These are phyloP conservation scores for Orchesella cincta DNA, from an alignment of 1,140 invertebrate genomes.

Conservation along the genomic window DNA sequence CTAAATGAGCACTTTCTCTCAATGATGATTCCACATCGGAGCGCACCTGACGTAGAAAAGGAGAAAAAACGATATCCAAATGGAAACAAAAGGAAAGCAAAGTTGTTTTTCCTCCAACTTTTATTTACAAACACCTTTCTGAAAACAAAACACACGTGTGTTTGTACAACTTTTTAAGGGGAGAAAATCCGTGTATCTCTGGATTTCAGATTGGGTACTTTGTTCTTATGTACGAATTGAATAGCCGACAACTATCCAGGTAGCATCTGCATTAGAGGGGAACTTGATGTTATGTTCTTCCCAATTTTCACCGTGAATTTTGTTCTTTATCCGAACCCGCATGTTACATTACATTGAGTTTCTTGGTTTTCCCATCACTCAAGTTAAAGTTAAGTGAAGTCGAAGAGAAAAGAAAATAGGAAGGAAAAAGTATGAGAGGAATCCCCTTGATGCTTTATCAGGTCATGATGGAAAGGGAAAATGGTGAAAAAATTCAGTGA, in stretches of 20 bases:
- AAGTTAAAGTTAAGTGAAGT: constrained; percentile 1
- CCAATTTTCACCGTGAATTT: not conserved
- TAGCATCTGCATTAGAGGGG: not conserved
- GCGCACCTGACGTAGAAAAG: no score
- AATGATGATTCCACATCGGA: no score
- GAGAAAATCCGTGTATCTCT: no score
- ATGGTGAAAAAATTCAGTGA: not conserved
- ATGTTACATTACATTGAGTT: not conserved
- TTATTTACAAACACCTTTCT: no score
- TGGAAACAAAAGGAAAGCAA: no score
- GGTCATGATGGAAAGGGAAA: not conserved
- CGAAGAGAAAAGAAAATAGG: not conserved
- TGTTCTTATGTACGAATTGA: no score
- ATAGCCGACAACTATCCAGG: not conserved
- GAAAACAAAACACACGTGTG: no score
- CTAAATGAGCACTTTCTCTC: no score
- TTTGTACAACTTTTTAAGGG: no score
- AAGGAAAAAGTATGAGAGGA: not conserved
- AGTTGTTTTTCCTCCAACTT: no score
- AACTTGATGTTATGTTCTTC: not conserved
- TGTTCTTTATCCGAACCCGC: not conserved
- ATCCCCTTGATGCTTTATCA: not conserved
- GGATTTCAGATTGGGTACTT: not conserved
- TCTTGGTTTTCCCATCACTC: not conserved
- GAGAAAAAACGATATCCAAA: no score